Conservation (phyloP, 2,888 invertebrate genomes). For the Kryphioiulus occultus region DNA sequence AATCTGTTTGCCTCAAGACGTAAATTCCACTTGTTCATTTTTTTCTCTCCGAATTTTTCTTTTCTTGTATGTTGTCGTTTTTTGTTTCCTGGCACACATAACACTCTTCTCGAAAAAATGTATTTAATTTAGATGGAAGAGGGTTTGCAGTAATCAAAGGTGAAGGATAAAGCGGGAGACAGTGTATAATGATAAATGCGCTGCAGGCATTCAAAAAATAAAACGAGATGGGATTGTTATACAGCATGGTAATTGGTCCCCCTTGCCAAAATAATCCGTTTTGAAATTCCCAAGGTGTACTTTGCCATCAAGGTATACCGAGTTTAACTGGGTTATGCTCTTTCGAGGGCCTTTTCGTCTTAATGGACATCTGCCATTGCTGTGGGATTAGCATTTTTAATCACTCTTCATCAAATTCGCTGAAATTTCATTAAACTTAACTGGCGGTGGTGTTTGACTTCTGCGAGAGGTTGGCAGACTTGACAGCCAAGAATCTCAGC, state of each 20-base stretch:
- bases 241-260: background rate
- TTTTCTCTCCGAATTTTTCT: background rate
- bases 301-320: background rate
- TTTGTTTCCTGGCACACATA: background rate
- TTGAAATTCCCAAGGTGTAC: background rate
- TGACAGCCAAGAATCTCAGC: background rate
- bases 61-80: background rate
- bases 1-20: background rate
- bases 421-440: slow-evolving; percentile 16
- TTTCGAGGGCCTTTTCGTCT: background rate
- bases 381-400: slow-evolving; percentile 31
- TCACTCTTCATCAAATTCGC: slow-evolving; percentile 16
- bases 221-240: background rate
- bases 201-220: background rate
- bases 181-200: background rate
- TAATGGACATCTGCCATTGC: background rate
- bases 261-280: slow-evolving; percentile 3
- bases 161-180: background rate
- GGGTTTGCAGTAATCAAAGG: slow-evolving; percentile 5
- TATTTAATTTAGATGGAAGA: slow-evolving; percentile 11
- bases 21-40: background rate
- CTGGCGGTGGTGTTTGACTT: background rate
- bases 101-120: background rate
- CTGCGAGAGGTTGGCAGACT: background rate
- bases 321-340: background rate